phyloP scores from a whole-genome alignment of 2,113 vertebrate species.

The Hepsetus odoe region DNA sequence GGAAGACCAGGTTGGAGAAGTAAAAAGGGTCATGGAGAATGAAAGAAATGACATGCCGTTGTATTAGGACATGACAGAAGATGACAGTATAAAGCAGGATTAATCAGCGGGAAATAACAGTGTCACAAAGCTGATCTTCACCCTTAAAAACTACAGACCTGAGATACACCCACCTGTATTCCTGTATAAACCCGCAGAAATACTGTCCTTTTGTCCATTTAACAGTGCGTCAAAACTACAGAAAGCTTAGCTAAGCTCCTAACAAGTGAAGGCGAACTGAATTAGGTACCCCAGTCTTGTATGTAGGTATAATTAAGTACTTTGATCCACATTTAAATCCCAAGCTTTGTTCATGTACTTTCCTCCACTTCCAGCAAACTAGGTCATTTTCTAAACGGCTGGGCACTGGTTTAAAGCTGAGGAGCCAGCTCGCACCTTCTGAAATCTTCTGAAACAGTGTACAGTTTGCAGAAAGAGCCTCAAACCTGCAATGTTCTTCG shows the following conservation, averaged over 20 bases:
- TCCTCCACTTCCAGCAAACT: not conserved
- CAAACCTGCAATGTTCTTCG: not conserved
- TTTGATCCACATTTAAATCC: not conserved
- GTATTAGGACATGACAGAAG: not conserved
- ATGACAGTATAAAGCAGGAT: not conserved
- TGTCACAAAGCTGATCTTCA: not conserved
- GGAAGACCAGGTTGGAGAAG: not conserved
- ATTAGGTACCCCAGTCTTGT: not conserved
- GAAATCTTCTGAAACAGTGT: not conserved
- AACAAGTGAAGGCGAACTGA: not conserved
- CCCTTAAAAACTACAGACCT: not conserved
- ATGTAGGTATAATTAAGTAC: not conserved
- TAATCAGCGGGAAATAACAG: not conserved
- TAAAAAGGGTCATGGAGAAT: slow-evolving; percentile 7
- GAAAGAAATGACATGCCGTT: slow-evolving; percentile 12
- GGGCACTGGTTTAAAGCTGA: not conserved
- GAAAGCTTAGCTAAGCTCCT: not conserved
- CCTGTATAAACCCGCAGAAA: not conserved
- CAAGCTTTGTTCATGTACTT: not conserved
- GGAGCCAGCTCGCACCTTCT: not conserved
- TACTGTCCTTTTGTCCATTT: not conserved
- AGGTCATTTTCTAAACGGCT: not conserved
- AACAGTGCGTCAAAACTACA: not conserved
- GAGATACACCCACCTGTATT: not conserved
- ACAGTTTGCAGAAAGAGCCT: not conserved